phyloP scores from a whole-genome alignment of 2,797 vertebrate species.

The Saxicola maurus region DNA sequence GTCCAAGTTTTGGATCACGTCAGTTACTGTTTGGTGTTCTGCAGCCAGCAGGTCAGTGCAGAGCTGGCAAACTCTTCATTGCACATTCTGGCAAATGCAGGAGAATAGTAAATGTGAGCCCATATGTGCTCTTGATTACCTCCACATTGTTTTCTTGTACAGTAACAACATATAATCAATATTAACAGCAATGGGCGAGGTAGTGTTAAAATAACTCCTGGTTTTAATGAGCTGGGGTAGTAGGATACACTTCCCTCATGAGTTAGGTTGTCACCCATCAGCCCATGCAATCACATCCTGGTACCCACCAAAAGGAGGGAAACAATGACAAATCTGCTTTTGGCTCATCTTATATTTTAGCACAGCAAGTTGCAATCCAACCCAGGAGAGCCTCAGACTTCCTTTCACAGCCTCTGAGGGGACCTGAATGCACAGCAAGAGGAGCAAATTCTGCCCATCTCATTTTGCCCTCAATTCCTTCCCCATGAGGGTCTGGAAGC shows the following conservation, averaged over 20 bases:
- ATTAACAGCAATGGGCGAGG: background rate
- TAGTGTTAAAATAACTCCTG: background rate
- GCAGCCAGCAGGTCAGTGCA: background rate
- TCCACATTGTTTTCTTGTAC: background rate
- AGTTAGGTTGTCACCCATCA: background rate
- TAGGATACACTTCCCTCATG: background rate
- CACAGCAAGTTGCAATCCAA: background rate
- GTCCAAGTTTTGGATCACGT: background rate
- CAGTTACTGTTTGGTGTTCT: background rate
- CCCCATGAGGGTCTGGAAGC: background rate
- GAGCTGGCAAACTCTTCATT: background rate
- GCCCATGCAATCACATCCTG: background rate
- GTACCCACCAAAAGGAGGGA: background rate
- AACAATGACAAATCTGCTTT: background rate
- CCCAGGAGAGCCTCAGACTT: background rate
- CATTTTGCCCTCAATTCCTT: background rate
- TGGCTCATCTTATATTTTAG: background rate
- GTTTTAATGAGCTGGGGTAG: background rate
- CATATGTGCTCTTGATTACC: rapidly evolving
- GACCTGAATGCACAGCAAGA: background rate
- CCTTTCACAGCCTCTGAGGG: background rate
- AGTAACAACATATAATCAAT: background rate
- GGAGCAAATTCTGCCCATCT: background rate
- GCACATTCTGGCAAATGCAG: background rate
- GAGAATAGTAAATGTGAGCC: background rate